Evolutionary conservation across 2,113 vertebrate genomes (phyloP).

Genomic region (Pterocles burchelli): DNA sequence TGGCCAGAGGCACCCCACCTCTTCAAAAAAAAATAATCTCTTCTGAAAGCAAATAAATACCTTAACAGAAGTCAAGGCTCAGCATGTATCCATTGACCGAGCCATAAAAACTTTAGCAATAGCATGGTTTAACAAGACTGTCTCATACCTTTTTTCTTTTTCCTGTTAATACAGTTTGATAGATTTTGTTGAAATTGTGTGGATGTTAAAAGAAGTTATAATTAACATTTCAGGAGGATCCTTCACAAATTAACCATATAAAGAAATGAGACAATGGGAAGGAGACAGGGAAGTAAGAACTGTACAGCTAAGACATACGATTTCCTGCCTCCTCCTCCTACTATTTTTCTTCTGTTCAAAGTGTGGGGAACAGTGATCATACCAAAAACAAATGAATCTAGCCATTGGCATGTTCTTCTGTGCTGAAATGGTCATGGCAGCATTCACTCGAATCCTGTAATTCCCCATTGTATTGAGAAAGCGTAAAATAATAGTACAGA

Average conservation of each 20-base stretch:
- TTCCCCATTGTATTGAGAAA: background rate
- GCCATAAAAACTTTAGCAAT: slow-evolving; percentile 29
- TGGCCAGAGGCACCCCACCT: background rate
- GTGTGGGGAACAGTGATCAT: background rate
- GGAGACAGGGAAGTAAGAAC: background rate
- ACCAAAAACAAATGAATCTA: background rate
- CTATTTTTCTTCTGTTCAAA: background rate
- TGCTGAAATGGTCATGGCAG: background rate
- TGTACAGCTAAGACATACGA: background rate
- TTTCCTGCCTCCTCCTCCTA: background rate
- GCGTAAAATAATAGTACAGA: background rate
- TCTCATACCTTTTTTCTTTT: background rate
- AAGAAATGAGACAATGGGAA: background rate
- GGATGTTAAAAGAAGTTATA: background rate
- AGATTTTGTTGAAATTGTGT: background rate
- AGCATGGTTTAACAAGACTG: slow-evolving; percentile 4
- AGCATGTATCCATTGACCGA: slow-evolving; percentile 49
- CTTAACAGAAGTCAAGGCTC: slow-evolving; percentile 59
- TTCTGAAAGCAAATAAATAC: slow-evolving; percentile 54
- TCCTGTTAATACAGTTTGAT: background rate
- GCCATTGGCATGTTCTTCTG: background rate
- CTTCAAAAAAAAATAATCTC: background rate
- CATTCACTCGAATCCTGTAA: background rate
- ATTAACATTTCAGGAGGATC: background rate
- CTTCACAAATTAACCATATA: background rate